A percentile compares a stretch with the other conserved stretches of the same genome.
Evolutionary conservation across 2,888 invertebrate genomes (phyloP).

Genomic region (Hyposoter didymator): DNA sequence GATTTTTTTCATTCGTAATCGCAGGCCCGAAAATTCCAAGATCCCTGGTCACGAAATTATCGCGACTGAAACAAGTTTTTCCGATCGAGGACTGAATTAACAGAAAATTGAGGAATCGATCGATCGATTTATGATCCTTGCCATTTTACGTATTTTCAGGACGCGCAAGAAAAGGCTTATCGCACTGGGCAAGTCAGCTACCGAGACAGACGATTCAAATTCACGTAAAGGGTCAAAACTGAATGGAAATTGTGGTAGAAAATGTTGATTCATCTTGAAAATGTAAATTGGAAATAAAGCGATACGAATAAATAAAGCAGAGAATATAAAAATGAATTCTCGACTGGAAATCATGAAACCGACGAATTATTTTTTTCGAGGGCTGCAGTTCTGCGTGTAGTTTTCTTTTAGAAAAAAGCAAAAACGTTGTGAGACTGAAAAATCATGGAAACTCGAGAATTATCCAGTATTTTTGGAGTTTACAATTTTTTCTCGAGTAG

Average conservation of each 20-base stretch:
- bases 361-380: neutral
- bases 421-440: neutral
- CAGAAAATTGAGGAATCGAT: neutral
- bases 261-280: slow-evolving; percentile 41
- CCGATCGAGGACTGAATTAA: neutral
- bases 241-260: slow-evolving; percentile 55
- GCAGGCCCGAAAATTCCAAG: too few species aligned
- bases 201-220: slow-evolving; percentile 90
- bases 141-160: slow-evolving; percentile 76
- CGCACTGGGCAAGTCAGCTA: slow-evolving; percentile 91
- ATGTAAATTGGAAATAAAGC: slow-evolving; percentile 55
- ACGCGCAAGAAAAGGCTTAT: slow-evolving; percentile 86
- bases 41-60: too few species aligned
- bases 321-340: slow-evolving; percentile 11
- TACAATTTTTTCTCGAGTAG: neutral
- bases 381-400: too few species aligned
- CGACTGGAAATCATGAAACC: neutral
- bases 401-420: neutral
- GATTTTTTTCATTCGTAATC: too few species aligned
- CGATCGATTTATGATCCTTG: neutral
- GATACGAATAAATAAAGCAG: neutral
- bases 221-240: slow-evolving; percentile 84
- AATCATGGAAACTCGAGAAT: neutral
- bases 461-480: neutral
- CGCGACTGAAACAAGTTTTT: too few species aligned